Base-by-base conservation (phyloP, 2,113 vertebrate genomes). In the Melanerpes formicivorus region DNA sequence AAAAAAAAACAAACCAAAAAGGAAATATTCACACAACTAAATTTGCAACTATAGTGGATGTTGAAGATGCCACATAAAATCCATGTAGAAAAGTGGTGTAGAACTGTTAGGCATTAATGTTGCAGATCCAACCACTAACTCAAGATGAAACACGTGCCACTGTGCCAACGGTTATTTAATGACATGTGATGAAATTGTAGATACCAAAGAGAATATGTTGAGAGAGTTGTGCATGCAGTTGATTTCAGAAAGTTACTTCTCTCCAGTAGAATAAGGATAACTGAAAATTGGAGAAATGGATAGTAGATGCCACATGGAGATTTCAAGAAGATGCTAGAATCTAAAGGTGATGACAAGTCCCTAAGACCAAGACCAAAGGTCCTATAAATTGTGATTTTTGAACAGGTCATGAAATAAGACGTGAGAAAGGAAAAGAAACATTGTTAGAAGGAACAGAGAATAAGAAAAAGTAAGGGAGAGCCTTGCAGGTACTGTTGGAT, bases 261-360 rank as follows among this genome's bases (percentile, higher is more conserved):
- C 26, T 80, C 19, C 10, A 16, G 26, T n/a, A 67, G 54, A 11
- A 63, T 80, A 11, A 78, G 18, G 21, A 52, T 19, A 55, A 69
- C 5, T 37, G 18, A 73, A 88, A 92, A 37, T 56, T 66, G 71
- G 40, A 12, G 6, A 81, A 74, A 71, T 18, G 21, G 5, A 15
- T 55, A 50, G 25, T 34, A 63, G 56, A 80, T 29, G 18, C 4
- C 34, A 67, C 37, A 21, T 19, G 16, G 55, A 87, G 9, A 54
- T 84, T 83, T 85, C 69, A 65, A 70, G n/a, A 83, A 63, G 21
- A 60, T 37, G 18, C 42, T 21, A 85, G 50, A 90, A 69, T 54
- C 9, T 65, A 27, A 29, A 14, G 27, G 44, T 42, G 26, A 62
- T 0, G 0, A 62, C 9, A 87, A 42, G 14, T 12, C 19, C 0